These are phyloP conservation scores for Athene noctua DNA, from an alignment of 2,113 vertebrate species.

Conservation along the genomic window DNA sequence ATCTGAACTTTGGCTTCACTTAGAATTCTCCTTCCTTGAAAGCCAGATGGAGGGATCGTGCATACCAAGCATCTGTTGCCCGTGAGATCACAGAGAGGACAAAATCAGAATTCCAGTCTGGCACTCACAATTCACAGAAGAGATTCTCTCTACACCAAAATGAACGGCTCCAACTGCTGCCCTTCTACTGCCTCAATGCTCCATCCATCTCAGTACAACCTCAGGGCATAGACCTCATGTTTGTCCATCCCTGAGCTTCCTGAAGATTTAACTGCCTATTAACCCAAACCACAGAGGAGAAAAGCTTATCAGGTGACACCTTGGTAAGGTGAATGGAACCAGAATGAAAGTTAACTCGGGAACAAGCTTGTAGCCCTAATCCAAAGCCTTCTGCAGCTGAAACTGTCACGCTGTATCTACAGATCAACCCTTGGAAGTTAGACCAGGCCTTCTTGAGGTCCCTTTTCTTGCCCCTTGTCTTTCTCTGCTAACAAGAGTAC, in stretches of 20 bases:
- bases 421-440: background rate
- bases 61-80: background rate
- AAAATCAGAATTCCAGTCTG: background rate
- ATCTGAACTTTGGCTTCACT: background rate
- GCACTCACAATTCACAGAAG: background rate
- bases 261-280: background rate
- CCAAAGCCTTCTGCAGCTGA: background rate
- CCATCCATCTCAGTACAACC: background rate
- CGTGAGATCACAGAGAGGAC: rapidly evolving
- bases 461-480: background rate
- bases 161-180: background rate
- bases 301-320: background rate
- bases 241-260: background rate
- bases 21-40: background rate
- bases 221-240: background rate
- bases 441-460: background rate
- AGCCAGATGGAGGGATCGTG: background rate
- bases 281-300: background rate
- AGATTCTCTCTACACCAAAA: background rate
- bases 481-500: background rate
- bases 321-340: background rate
- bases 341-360: background rate
- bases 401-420: background rate
- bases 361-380: background rate
- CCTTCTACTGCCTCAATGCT: background rate